Evolutionary conservation across 2,797 vertebrate genomes (phyloP).

Genomic region (Trematomus bernacchii): DNA sequence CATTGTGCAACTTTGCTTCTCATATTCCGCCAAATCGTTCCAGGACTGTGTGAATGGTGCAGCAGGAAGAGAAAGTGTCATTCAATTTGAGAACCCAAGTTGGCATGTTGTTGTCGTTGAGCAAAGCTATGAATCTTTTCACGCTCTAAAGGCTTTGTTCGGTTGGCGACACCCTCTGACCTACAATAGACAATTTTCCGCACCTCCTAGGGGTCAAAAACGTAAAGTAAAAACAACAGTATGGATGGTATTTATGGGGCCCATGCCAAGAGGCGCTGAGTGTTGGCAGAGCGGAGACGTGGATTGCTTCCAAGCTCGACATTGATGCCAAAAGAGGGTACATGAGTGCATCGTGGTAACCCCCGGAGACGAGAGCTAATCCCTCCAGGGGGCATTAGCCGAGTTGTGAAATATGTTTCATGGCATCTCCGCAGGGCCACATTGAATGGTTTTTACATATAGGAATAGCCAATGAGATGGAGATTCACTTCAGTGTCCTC

Average conservation of each 20-base stretch:
- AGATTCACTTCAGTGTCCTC: conserved; percentile 69
- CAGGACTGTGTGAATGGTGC: conserved; percentile 7
- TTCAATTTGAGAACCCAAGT: not conserved
- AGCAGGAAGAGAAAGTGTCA: conserved; percentile 23
- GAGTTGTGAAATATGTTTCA: conserved; percentile 59
- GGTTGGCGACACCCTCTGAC: conserved; percentile 23
- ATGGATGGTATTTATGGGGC: conserved; percentile 35
- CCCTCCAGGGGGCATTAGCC: conserved; percentile 49
- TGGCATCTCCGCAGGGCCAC: conserved; percentile 72
- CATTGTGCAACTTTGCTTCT: conserved; percentile 39
- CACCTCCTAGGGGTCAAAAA: conserved; percentile 19
- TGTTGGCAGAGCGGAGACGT: conserved; percentile 9
- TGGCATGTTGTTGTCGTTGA: not conserved
- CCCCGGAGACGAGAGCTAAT: conserved; percentile 70
- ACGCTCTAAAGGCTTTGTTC: conserved; percentile 14
- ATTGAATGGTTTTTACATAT: conserved; percentile 68
- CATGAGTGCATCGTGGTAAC: conserved; percentile 50
- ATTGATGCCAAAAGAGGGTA: conserved; percentile 56
- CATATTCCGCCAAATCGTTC: conserved; percentile 41
- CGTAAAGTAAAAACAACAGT: not conserved
- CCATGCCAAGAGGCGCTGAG: conserved; percentile 28
- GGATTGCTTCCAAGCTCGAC: conserved; percentile 61
- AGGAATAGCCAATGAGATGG: conserved; percentile 69
- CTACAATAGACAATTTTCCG: conserved; percentile 34
- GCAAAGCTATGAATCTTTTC: conserved; percentile 6